Evolutionary conservation across 2,113 vertebrate genomes (phyloP), one percentile per base, ranked within the genome.

Genomic region (Agelaius tricolor): DNA sequence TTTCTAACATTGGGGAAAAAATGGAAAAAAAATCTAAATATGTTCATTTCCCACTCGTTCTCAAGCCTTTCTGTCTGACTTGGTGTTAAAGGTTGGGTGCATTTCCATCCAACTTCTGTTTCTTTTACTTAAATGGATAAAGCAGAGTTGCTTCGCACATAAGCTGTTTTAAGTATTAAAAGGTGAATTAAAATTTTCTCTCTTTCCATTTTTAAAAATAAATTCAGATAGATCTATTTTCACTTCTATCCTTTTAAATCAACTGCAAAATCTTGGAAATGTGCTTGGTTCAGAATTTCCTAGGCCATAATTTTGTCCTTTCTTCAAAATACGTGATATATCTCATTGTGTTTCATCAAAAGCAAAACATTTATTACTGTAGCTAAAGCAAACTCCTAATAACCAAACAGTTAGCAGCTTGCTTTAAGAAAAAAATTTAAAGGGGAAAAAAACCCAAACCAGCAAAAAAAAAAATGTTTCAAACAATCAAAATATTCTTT

Each of bases 401-500:
- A 55, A 79, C 31, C 17, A 67, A 51, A 43, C 27, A 41, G n/a
- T 76, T 87, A 84, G 52, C 47, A 55, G 26, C 37, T 90, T 75
- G 46, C 57, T 82, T 35, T 15, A 63, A 83, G 75, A 79, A 84
- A 84, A 83, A 57, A 81, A 73, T 5, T 51, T 14, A n/a, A 46
- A 18, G 1, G 1, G 1, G 9, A 11, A 44, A 44, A 33, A 22
- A 24, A 1, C 1, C 1, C 15, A 46, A 46, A 33, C 7, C 9
- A 68, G 23, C 7, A 74, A 63, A 27, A 30, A 63, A 27, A 30
- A 35, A 61, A 35, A 87, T 28, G 15, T 26, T n/a, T 81, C 49
- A 55, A 90, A 51, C n/a, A 84, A 74, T 89, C 27, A 67, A 72
- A 91, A 91, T 86, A 91, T 18, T 75, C 5, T 31, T 15, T 59